Conservation (phyloP, 2,797 vertebrate genomes). For the Schizopygopsis malacanthus region DNA sequence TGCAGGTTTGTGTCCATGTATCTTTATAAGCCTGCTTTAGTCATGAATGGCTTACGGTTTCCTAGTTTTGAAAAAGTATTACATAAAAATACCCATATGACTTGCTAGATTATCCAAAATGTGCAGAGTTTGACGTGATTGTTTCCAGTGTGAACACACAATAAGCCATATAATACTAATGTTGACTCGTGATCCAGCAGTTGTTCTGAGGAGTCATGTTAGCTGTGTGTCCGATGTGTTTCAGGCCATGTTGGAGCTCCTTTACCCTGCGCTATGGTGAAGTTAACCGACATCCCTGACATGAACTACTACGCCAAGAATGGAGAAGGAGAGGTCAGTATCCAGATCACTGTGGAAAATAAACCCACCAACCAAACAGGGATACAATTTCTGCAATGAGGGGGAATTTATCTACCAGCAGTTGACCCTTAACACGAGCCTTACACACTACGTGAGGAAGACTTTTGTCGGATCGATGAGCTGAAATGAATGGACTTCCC, state of each 20-base stretch:
- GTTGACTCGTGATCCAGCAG: background rate
- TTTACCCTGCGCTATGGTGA: slow-evolving; percentile 80
- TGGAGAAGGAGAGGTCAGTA: slow-evolving; percentile 79
- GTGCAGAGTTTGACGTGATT: background rate
- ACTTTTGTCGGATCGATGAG: background rate
- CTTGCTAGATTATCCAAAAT: background rate
- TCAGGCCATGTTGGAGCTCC: slow-evolving; percentile 82
- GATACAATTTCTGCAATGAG: no score
- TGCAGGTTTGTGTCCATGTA: slow-evolving; percentile 69
- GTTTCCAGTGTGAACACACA: background rate
- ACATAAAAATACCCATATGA: background rate
- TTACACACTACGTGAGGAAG: background rate
- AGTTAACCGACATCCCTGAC: slow-evolving; percentile 80
- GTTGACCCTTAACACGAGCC: background rate
- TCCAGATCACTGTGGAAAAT: background rate
- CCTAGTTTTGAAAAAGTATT: background rate
- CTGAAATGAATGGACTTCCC: background rate
- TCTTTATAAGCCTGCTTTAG: background rate
- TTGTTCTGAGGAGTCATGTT: background rate
- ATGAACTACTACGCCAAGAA: slow-evolving; percentile 81
- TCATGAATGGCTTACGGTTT: background rate
- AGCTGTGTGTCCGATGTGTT: slow-evolving; percentile 29
- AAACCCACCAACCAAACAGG: background rate
- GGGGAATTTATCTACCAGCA: background rate
- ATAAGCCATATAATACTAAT: background rate